Conservation (phyloP, 2,888 invertebrate species). For the Mesochorus sp. region DNA sequence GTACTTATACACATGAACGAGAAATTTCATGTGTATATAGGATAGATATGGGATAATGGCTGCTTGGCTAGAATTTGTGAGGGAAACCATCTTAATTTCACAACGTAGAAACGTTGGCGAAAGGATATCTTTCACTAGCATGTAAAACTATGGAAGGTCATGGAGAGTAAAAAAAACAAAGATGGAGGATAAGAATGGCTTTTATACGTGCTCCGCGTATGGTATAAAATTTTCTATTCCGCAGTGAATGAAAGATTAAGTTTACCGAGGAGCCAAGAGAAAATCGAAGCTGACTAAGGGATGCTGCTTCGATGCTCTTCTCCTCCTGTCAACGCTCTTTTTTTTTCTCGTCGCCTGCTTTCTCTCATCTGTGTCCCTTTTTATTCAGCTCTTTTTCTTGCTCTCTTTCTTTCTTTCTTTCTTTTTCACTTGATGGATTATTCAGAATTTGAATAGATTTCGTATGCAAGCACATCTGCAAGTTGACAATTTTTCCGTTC, state of each 20-base stretch:
- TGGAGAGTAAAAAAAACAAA: neutral
- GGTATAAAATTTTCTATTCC: constrained; percentile 31
- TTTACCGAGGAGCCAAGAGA: constrained; percentile 16
- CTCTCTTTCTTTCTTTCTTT: neutral
- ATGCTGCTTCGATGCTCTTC: neutral
- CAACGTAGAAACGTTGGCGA: neutral
- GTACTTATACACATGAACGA: too few species aligned
- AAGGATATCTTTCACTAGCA: neutral
- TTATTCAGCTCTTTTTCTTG: too few species aligned
- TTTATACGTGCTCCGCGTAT: neutral
- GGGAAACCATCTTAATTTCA: neutral
- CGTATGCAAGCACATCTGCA: neutral
- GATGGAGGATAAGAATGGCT: neutral
- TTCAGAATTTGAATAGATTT: neutral
- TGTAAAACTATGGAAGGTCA: neutral
- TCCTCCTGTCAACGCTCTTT: constrained; percentile 16
- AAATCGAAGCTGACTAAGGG: neutral
- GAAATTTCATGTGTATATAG: too few species aligned
- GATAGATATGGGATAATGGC: neutral
- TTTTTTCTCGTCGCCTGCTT: neutral
- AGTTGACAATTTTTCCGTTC: neutral
- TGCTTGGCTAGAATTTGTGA: neutral
- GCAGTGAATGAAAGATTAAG: constrained; percentile 47
- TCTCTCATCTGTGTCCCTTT: neutral
- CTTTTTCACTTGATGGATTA: neutral